Evolutionary conservation across 2,888 invertebrate species (phyloP), one percentile per base, ranked within the genome.

Genomic region (Polymixis flavicincta): DNA sequence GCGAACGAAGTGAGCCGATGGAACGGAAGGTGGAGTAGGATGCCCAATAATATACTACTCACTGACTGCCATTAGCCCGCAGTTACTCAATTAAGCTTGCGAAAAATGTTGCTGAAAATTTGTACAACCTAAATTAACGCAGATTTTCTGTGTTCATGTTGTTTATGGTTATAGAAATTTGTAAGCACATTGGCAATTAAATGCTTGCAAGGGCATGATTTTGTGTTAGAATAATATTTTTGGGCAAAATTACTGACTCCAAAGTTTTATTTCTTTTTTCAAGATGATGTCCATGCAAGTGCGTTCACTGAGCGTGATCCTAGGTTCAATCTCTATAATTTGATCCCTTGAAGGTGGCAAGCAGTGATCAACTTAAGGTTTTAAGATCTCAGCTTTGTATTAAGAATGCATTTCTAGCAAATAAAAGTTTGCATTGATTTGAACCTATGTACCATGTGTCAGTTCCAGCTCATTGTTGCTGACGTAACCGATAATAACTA

Each of bases 81-180:
- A 50, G 45, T 6, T 42, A 22, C 57, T 54, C 22, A 63, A 67
- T 80, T 32, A 68, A 74, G 37, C 48, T 52, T 19, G 68, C 65
- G 37, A 66, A 74, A 79, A 79, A 14, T 45, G 19, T 55, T 28
- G 66, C 60, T 72, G 48, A 57, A n/a, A 64, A 25, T 59, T 9
- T 42, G 54, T 63, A 66, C 28, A 22, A 61, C 55, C 9, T 2
- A 22, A 61, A 32, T 37, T 60, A 54, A 60, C 48, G 22, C 14
- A 5, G 11, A 54, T 50, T 61, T 79, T 66, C 32, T 32, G 22
- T 55, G 65, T 42, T 2, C 14, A 14, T 11, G 19, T 50, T 60
- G 9, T 60, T 76, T n/a, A 22, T 74, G 22, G 17, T n/a, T 19
- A 11, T 17, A 59, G 28, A 9, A 59, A 59, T 59, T 64, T 66